phyloP scores from a whole-genome alignment of 2,113 vertebrate species.

The Aptenodytes forsteri region DNA sequence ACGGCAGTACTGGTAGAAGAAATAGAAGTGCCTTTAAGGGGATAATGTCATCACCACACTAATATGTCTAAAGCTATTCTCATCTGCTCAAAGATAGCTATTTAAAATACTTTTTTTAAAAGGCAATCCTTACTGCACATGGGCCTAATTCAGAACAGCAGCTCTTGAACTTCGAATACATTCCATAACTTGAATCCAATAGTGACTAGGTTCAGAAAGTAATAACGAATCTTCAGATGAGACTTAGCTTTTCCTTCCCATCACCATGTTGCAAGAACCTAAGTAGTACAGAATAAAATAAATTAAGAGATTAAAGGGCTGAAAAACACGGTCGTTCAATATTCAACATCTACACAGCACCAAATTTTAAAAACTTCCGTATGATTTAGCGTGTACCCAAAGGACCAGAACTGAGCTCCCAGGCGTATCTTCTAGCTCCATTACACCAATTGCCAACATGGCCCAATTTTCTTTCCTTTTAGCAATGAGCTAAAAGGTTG shows the following conservation, averaged over 20 bases:
- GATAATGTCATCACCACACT: neutral
- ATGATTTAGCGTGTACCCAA: neutral
- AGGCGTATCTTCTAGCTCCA: neutral
- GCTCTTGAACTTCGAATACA: neutral
- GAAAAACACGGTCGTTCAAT: neutral
- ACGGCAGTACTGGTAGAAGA: neutral
- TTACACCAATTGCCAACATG: accelerated
- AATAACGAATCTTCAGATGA: neutral
- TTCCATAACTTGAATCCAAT: neutral
- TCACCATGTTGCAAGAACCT: neutral
- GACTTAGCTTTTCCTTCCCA: neutral
- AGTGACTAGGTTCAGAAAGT: neutral
- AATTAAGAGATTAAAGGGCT: neutral
- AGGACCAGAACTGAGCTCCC: neutral
- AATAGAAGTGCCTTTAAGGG: neutral
- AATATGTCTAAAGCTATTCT: neutral
- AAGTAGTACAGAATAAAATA: neutral
- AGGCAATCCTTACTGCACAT: neutral
- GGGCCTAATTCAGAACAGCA: neutral
- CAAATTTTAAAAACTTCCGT: neutral
- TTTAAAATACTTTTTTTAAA: neutral
- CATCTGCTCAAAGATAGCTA: neutral
- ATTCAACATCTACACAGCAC: neutral
- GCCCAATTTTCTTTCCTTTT: neutral
- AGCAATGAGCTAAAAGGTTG: neutral